Evolutionary conservation across 2,113 vertebrate genomes (phyloP).

Genomic region (Gavia stellata): DNA sequence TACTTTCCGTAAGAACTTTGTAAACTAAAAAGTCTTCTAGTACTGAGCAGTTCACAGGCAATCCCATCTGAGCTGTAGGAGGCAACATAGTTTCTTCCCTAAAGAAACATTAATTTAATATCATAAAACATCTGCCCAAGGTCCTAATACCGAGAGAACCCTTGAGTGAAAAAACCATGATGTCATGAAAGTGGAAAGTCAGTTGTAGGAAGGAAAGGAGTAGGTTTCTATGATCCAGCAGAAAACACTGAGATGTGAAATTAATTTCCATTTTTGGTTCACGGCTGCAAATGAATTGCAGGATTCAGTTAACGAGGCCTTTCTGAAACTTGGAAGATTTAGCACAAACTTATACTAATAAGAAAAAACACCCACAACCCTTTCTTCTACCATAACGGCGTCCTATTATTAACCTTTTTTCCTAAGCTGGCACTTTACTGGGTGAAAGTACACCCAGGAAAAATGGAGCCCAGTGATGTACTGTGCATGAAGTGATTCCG

Average conservation of each 20-base stretch:
- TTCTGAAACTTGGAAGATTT: not conserved
- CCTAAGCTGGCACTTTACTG: not conserved
- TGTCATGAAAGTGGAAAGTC: not conserved
- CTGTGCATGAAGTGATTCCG: not conserved
- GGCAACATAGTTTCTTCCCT: not conserved
- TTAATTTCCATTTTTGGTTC: not conserved
- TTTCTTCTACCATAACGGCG: not conserved
- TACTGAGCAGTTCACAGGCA: not conserved
- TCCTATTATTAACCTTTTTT: not conserved
- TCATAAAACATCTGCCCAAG: not conserved
- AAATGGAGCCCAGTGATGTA: not conserved
- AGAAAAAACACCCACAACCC: not conserved
- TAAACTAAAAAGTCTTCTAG: not conserved
- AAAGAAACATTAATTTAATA: not conserved
- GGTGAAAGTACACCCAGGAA: not conserved
- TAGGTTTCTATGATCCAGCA: not conserved
- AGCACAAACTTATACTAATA: not conserved
- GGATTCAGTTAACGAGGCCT: not conserved
- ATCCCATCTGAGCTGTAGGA: not conserved
- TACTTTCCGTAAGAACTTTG: not conserved
- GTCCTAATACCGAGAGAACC: not conserved
- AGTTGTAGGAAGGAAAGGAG: not conserved
- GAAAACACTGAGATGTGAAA: not conserved
- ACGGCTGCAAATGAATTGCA: not conserved
- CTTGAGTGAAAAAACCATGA: not conserved